Percentiles rank a stretch among this genome's conserved stretches.
Conservation (phyloP, 2,797 vertebrate species). For the Oryzias dopingdopingensis region DNA sequence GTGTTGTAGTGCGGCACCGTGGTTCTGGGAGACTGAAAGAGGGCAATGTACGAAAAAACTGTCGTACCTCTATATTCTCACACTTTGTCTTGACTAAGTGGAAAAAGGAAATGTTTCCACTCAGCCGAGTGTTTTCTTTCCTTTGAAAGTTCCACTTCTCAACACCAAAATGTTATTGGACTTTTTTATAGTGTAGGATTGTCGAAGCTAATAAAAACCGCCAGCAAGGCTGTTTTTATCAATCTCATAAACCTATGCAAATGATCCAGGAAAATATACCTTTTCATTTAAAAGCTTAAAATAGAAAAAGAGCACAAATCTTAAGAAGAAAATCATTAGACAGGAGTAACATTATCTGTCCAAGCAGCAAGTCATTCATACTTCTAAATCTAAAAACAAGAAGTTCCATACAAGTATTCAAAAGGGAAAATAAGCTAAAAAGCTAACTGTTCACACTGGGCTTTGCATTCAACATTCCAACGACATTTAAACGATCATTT, state of each 20-base stretch:
- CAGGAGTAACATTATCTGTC: too few species aligned
- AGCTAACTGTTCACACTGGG: too few species aligned
- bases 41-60: conserved; percentile 52
- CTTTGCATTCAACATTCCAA: too few species aligned
- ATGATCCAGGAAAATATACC: neutral
- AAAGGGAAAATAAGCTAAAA: too few species aligned
- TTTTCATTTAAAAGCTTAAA: too few species aligned
- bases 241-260: neutral
- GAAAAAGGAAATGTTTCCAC: conserved; percentile 54
- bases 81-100: conserved; percentile 39
- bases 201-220: neutral
- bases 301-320: too few species aligned
- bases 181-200: conserved; percentile 2
- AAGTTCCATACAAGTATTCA: too few species aligned
- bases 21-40: conserved; percentile 73
- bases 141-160: conserved; percentile 27
- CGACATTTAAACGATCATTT: too few species aligned
- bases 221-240: conserved; percentile 1
- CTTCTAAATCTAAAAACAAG: too few species aligned
- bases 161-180: conserved; percentile 35
- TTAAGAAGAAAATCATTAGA: too few species aligned
- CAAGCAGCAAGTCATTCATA: too few species aligned
- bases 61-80: conserved; percentile 47
- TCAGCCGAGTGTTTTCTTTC: conserved; percentile 35
- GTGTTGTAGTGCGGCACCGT: conserved; percentile 67